Percentiles rank a stretch among this genome's conserved stretches.
Conservation (phyloP, 2,113 vertebrate species). For the Neolamprologus variostigma region DNA sequence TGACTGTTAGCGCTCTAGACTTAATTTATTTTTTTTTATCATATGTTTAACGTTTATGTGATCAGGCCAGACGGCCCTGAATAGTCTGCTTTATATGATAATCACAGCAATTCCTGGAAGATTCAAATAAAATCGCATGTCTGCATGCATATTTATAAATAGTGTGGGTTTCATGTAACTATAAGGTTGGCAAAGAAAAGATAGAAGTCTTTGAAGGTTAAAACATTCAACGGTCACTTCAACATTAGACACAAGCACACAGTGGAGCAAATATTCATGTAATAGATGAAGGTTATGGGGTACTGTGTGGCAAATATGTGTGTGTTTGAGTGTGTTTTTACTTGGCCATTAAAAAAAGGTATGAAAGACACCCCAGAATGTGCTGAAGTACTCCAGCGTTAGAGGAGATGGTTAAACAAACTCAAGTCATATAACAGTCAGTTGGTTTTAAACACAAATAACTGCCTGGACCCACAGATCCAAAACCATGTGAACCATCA, state of each 20-base stretch:
- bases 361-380: neutral
- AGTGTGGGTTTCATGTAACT: neutral
- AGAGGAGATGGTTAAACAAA: rapidly evolving
- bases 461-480: rapidly evolving
- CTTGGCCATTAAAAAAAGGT: rapidly evolving
- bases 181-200: neutral
- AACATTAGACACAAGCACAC: rapidly evolving
- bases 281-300: neutral
- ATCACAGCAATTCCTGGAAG: neutral
- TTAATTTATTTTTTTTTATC: rapidly evolving
- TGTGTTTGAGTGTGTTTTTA: neutral
- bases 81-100: neutral
- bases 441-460: neutral
- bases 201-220: neutral
- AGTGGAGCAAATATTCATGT: neutral
- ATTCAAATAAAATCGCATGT: neutral
- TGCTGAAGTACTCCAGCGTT: rapidly evolving
- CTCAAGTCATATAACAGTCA: rapidly evolving
- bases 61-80: neutral
- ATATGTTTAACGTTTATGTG: rapidly evolving
- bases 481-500: rapidly evolving
- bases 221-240: neutral
- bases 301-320: neutral
- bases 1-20: neutral
- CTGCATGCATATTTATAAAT: neutral